Percentiles rank a stretch among this genome's conserved stretches.
Evolutionary conservation across 2,113 vertebrate genomes (phyloP).

Genomic region (Hyperopisus bebe): DNA sequence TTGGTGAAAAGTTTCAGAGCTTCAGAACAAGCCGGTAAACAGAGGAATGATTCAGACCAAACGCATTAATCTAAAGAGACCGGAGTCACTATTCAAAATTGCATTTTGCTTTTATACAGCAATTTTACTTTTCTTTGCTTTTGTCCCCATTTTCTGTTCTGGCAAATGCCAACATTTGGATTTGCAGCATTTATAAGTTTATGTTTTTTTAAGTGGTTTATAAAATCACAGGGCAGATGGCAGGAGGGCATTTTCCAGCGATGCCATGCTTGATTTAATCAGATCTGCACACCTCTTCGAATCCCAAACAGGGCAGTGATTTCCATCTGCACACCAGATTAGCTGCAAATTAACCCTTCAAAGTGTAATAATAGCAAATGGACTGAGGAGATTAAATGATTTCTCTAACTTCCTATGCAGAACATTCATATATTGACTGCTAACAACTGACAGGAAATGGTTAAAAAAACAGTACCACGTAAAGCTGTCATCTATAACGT

Average conservation of each 20-base stretch:
- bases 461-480: not conserved
- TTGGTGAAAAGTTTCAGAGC: not conserved
- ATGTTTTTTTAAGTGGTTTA: slow-evolving; percentile 5
- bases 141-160: not conserved
- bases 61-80: not conserved
- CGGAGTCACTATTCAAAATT: not conserved
- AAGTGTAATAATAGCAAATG: not conserved
- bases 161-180: not conserved
- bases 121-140: not conserved
- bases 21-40: not conserved
- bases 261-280: slow-evolving; percentile 12
- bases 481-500: not conserved
- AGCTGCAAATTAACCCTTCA: not conserved
- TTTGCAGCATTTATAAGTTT: not conserved
- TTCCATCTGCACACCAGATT: not conserved
- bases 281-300: slow-evolving; percentile 4
- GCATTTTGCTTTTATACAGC: not conserved
- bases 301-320: not conserved
- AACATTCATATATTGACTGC: not conserved
- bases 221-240: slow-evolving; percentile 9
- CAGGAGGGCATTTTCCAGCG: not conserved
- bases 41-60: not conserved
- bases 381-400: not conserved
- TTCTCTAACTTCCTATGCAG: not conserved
- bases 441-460: not conserved